Conservation (phyloP, 2,113 vertebrate genomes). For the Esox niger region DNA sequence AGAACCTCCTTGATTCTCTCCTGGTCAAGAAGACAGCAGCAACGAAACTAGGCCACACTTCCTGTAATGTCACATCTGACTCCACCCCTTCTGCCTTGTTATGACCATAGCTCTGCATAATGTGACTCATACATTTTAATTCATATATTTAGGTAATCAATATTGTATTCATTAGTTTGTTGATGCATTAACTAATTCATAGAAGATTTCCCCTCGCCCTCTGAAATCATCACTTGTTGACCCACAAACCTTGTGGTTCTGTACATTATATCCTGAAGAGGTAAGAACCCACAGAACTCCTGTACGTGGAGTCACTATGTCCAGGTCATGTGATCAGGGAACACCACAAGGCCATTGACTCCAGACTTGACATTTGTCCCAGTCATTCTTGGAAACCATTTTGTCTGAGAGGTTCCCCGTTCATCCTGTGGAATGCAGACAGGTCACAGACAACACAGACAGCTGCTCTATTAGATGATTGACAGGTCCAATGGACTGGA, state of each 20-base stretch:
- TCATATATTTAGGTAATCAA: too few relatives aligned
- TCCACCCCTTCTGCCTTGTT: too few relatives aligned
- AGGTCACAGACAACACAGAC: conserved; percentile 58
- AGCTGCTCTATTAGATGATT: conserved; percentile 62
- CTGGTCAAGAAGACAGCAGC: not conserved
- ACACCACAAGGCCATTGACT: not conserved
- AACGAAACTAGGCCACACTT: too few relatives aligned
- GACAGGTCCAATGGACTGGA: conserved; percentile 65
- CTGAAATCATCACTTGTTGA: too few relatives aligned
- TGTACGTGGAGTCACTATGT: not conserved
- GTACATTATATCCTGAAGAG: not conserved
- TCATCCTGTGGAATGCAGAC: conserved; percentile 67
- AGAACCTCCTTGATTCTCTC: not conserved
- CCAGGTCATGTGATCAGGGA: not conserved
- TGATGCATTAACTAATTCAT: too few relatives aligned
- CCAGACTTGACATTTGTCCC: conserved; percentile 50
- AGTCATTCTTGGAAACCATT: conserved; percentile 41
- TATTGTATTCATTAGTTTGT: too few relatives aligned
- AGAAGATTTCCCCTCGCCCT: too few relatives aligned
- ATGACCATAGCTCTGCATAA: too few relatives aligned
- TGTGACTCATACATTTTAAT: too few relatives aligned
- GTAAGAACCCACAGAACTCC: not conserved
- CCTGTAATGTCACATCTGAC: too few relatives aligned
- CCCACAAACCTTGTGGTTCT: too few relatives aligned
- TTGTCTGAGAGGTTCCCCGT: conserved; percentile 49